Base-by-base conservation (phyloP, 2,888 invertebrate species). In the Drosophila colorata region DNA sequence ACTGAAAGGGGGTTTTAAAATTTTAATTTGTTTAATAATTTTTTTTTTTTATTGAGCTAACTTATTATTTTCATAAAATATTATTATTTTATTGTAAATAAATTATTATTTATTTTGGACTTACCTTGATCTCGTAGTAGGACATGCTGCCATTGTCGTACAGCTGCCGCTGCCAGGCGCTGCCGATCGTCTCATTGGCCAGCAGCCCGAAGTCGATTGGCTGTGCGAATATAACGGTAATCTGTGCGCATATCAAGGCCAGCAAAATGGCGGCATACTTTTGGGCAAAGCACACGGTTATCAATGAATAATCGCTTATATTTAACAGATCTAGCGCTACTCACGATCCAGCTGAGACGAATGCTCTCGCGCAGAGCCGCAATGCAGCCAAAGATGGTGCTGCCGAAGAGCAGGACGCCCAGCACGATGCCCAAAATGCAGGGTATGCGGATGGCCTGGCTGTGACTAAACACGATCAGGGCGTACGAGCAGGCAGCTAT, bases 391-490 rank as follows among this genome's bases (percentile, higher is more conserved):
- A 89, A 70, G 18, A 90, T 80, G 20, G 87, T 90, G 56, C 75
- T 75, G 14, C 78, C 57, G 47, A 90, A 80, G 13, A 91, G 53
- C 33, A 91, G 44, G 0, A 78, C 58, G 6, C 86, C 84, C 43
- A 90, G 57, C 18, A 87, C 82, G 18, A 88, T 76, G 31, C 88
- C 90, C 60, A 90, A 16, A 33, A 87, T 88, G 33, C 91, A 90
- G 55, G 91, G 91, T 51, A 90, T 47, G 9, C 81, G 77, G 37
- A 91, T 87, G 43, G 87, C 83, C 47, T 69, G 18, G 40, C 79
- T 88, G 20, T 56, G 74, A n/a, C 57, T 58, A 18, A 84, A 82
- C 18, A 74, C 66, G 16, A 77, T 73, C 52, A 91, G 48, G 6
- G 90, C 78, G 44, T 88, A 91, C 7, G 83, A 59, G 33, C 90